phyloP scores from a whole-genome alignment of 2,113 vertebrate genomes.

The Corythaeola cristata region DNA sequence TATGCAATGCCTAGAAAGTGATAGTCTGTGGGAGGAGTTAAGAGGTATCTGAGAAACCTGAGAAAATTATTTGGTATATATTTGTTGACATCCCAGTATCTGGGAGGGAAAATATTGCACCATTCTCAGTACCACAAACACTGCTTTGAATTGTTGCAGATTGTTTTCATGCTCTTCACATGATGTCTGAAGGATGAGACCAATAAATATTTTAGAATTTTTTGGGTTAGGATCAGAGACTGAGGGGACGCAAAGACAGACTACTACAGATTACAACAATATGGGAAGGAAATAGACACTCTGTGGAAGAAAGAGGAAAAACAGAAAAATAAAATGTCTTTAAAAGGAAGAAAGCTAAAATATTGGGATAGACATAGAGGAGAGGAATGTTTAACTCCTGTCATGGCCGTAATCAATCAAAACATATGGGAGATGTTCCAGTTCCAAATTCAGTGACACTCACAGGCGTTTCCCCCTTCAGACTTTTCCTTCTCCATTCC shows the following conservation, averaged over 20 bases:
- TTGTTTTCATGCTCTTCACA: not conserved
- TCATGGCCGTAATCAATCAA: not conserved
- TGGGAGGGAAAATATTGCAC: not conserved
- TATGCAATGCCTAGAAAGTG: not conserved
- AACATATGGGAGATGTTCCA: not conserved
- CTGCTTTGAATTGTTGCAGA: not conserved
- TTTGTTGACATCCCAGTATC: not conserved
- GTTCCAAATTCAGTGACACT: not conserved
- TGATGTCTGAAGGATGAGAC: not conserved
- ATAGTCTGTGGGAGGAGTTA: not conserved
- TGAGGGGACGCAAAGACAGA: not conserved
- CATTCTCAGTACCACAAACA: not conserved
- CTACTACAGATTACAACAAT: conserved; percentile 3
- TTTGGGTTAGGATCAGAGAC: not conserved
- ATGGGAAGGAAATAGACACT: not conserved
- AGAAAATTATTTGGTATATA: not conserved
- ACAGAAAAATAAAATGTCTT: not conserved
- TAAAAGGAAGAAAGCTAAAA: not conserved
- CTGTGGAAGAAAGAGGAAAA: not conserved
- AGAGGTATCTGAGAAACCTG: not conserved
- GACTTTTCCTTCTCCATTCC: not conserved
- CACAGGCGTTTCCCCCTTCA: not conserved
- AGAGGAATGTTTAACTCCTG: not conserved
- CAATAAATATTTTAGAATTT: not conserved
- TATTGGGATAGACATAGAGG: not conserved